Conservation (phyloP, 1,140 invertebrate genomes). For the Philotrypesis tridentata region DNA sequence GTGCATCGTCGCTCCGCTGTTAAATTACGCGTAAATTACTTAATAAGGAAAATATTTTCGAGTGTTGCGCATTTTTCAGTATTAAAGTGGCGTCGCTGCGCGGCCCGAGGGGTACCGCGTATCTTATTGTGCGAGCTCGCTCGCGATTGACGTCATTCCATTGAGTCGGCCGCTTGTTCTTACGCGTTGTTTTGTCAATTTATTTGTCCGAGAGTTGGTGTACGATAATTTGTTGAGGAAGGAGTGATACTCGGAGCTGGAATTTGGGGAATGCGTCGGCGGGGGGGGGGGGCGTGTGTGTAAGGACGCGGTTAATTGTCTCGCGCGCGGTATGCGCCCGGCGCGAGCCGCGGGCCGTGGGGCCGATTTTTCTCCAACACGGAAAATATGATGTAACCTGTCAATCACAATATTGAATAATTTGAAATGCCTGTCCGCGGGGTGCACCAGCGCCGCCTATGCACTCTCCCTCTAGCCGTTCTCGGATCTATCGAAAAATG, state of each 20-base stretch:
- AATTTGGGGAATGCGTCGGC: not conserved
- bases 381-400: not conserved
- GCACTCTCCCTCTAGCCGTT: not conserved
- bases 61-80: not conserved
- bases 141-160: no score
- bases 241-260: not conserved
- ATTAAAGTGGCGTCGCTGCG: not conserved
- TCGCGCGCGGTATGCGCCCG: not conserved
- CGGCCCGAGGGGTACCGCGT: not conserved
- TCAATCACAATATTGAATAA: constrained; percentile 20
- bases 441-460: not conserved
- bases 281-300: no score
- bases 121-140: no score
- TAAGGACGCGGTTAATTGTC: not conserved
- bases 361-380: not conserved
- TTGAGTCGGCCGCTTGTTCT: no score
- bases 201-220: no score
- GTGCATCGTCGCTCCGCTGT: not conserved
- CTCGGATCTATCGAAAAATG: constrained; percentile 17
- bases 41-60: constrained; percentile 21
- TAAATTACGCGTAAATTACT: constrained; percentile 7
- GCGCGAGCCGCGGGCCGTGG: no score
- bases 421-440: constrained; percentile 24
- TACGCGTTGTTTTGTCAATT: no score
- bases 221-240: not conserved